Conservation (phyloP, 2,113 vertebrate genomes). For the Cyphomyrus discorhynchus region DNA sequence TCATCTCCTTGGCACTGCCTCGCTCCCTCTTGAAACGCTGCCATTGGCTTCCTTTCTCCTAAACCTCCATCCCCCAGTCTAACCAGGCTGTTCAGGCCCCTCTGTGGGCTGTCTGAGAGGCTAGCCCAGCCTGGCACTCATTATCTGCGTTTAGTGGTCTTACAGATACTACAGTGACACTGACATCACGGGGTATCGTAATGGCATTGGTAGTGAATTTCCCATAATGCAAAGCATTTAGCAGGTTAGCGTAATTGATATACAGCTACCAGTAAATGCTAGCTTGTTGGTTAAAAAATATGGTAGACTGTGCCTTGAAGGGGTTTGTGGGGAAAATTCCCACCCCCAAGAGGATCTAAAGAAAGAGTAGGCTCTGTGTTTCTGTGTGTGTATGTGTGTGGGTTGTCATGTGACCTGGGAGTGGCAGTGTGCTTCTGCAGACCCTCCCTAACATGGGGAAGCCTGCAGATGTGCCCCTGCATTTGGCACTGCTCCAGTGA, state of each 20-base stretch:
- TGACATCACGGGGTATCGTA: background rate
- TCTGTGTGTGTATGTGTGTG: background rate
- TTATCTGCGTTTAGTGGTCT: background rate
- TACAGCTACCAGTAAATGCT: background rate
- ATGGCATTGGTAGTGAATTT: background rate
- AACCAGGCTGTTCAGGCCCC: background rate
- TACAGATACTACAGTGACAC: background rate
- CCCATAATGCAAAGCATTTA: background rate
- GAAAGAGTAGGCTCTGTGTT: background rate
- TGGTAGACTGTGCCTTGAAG: background rate
- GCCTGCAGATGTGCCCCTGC: background rate
- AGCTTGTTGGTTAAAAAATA: background rate
- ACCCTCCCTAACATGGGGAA: background rate
- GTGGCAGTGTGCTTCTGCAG: background rate
- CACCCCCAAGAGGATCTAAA: background rate
- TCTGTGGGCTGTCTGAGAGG: background rate
- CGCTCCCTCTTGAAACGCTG: background rate
- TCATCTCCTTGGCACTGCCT: background rate
- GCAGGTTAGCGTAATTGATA: background rate
- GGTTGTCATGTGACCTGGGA: background rate
- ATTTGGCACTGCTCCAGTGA: background rate
- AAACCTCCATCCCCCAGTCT: background rate
- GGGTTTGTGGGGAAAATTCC: background rate
- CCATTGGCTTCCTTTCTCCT: background rate
- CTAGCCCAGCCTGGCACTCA: background rate